Percentiles rank a stretch among this genome's conserved stretches.
Conservation (phyloP, 2,797 vertebrate genomes). For the Enteromius mattozi region DNA sequence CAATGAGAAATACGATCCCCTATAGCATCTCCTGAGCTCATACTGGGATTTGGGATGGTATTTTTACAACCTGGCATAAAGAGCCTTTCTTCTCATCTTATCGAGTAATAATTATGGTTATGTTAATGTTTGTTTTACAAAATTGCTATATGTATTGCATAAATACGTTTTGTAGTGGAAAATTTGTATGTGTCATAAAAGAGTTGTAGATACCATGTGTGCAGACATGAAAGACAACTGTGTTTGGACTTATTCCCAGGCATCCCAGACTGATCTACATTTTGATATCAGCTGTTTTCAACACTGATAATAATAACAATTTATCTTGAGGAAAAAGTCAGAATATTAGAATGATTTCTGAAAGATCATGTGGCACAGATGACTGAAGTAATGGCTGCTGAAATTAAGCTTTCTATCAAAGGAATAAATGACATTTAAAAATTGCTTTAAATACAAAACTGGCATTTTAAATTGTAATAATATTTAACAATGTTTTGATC, state of each 20-base stretch:
- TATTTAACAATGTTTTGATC: neutral
- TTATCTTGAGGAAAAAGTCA: neutral
- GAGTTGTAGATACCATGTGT: neutral
- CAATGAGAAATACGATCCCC: conserved; percentile 59
- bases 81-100: conserved; percentile 6
- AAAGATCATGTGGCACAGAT: neutral
- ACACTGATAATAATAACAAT: neutral
- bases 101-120: neutral
- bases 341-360: neutral
- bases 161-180: neutral
- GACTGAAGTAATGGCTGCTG: neutral
- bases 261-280: conserved; percentile 9
- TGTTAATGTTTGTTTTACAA: neutral
- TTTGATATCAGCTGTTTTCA: conserved; percentile 13
- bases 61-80: conserved; percentile 50
- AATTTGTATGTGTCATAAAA: neutral
- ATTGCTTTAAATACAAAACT: neutral
- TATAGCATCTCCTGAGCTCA: conserved; percentile 46
- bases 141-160: neutral
- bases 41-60: conserved; percentile 51
- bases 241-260: conserved; percentile 26
- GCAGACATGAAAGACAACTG: neutral
- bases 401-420: neutral
- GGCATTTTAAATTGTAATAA: neutral
- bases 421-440: neutral